A percentile compares a stretch with the other conserved stretches of the same genome.
phyloP scores from a whole-genome alignment of 2,888 invertebrate species.

The Shargacucullia verbasci region DNA sequence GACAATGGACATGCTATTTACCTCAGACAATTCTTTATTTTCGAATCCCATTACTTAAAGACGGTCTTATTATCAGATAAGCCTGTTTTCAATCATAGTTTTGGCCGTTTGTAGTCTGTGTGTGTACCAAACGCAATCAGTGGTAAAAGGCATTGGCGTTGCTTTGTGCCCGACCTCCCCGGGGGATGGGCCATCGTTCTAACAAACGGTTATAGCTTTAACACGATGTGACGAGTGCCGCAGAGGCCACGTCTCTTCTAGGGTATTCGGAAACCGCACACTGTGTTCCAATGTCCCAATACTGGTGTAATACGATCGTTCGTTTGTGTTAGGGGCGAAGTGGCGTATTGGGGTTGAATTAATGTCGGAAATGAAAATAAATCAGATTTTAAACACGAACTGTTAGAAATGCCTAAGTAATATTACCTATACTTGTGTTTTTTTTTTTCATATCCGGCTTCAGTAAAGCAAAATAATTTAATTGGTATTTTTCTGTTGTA shows the following conservation, averaged over 20 bases:
- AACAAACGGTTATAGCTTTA: constrained; percentile 49
- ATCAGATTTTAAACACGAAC: constrained; percentile 13
- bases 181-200: constrained; percentile 17
- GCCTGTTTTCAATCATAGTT: constrained; percentile 11
- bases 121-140: constrained; percentile 30
- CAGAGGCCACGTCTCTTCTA: constrained; percentile 16
- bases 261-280: constrained; percentile 31
- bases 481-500: too few relatives aligned
- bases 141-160: constrained; percentile 30
- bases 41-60: constrained; percentile 9
- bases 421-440: constrained; percentile 14
- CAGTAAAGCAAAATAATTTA: too few relatives aligned
- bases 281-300: constrained; percentile 9
- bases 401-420: background rate
- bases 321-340: constrained; percentile 34
- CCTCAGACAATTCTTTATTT: constrained; percentile 16
- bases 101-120: background rate
- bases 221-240: constrained; percentile 38
- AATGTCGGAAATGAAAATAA: constrained; percentile 13
- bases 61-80: constrained; percentile 18
- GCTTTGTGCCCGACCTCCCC: constrained; percentile 25
- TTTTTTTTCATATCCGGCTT: background rate
- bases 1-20: constrained; percentile 7
- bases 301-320: constrained; percentile 38
- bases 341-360: constrained; percentile 19